phyloP scores from a whole-genome alignment of 1,140 invertebrate genomes.

The Olivierus martensii region DNA sequence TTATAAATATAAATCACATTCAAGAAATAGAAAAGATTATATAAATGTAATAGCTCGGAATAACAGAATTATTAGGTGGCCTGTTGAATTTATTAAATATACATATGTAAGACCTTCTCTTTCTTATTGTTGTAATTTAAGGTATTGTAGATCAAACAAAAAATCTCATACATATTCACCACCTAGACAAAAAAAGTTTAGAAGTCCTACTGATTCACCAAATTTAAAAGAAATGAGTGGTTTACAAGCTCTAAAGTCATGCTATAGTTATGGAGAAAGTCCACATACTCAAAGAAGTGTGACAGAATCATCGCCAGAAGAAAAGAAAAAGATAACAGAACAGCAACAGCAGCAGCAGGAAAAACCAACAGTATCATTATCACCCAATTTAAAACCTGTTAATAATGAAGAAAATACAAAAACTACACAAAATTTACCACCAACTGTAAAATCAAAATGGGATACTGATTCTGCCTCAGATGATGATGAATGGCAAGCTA shows the following conservation, averaged over 20 bases:
- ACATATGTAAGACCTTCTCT: conserved; percentile 16
- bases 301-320: background rate
- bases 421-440: background rate
- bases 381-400: background rate
- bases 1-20: background rate
- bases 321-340: background rate
- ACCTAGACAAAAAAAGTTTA: background rate
- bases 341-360: background rate
- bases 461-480: conserved; percentile 15
- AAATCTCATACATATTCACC: background rate
- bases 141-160: background rate
- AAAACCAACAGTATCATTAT: background rate
- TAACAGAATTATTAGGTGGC: conserved; percentile 10
- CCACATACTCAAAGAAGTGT: background rate
- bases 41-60: background rate
- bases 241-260: conserved; percentile 8
- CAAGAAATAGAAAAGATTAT: background rate
- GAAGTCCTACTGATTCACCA: background rate
- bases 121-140: conserved; percentile 19
- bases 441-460: conserved; percentile 16
- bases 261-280: conserved; percentile 4
- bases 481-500: background rate
- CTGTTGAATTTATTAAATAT: conserved; percentile 6
- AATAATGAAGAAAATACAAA: background rate
- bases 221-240: background rate